Conservation (phyloP, 2,888 invertebrate species). For the Linnaemya tessellans region DNA sequence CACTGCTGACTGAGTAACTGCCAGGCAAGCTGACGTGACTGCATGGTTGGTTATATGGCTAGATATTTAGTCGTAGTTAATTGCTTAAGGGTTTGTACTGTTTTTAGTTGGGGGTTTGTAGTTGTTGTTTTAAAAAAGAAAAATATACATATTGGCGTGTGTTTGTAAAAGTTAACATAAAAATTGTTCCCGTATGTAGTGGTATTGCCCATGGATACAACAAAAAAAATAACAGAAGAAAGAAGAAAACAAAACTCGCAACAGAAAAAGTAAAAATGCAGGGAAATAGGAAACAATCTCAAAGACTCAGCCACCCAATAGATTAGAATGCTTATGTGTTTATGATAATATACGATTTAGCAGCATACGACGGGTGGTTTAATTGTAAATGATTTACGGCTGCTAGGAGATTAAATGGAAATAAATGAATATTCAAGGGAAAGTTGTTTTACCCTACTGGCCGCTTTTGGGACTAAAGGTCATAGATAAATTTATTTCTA, state of each 20-base stretch:
- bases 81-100: constrained; percentile 60
- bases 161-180: constrained; percentile 21
- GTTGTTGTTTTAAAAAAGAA: constrained; percentile 51
- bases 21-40: constrained; percentile 46
- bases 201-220: constrained; percentile 35
- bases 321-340: constrained; percentile 63
- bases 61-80: constrained; percentile 77
- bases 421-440: too few species aligned
- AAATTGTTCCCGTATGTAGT: constrained; percentile 30
- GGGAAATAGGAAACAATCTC: constrained; percentile 56
- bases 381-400: constrained; percentile 10
- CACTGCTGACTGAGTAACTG: constrained; percentile 29
- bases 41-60: constrained; percentile 77
- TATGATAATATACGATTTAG: constrained; percentile 34
- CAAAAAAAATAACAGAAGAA: neutral
- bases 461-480: too few species aligned
- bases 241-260: constrained; percentile 12
- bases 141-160: constrained; percentile 1
- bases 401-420: too few species aligned
- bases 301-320: constrained; percentile 61
- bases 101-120: constrained; percentile 64
- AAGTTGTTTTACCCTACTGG: too few species aligned
- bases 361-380: neutral
- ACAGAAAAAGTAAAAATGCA: constrained; percentile 5
- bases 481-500: neutral